These are phyloP conservation scores for Piaya cayana DNA, from an alignment of 2,113 vertebrate genomes.

Conservation along the genomic window DNA sequence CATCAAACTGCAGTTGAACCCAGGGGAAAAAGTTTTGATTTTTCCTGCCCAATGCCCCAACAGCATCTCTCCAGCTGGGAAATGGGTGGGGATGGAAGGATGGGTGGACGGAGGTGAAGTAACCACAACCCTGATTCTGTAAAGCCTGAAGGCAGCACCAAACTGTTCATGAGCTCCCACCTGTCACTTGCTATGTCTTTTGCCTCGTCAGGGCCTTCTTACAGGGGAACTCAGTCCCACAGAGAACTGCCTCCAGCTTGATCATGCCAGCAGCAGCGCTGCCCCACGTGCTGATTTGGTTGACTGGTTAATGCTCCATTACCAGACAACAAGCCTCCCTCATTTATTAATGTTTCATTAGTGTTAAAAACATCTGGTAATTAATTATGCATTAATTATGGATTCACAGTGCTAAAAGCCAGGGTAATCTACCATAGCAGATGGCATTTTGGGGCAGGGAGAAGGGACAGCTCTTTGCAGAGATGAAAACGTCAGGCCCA, in stretches of 20 bases:
- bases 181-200: not conserved
- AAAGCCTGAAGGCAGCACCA: not conserved
- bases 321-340: conserved; percentile 61
- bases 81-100: no score
- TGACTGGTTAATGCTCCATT: conserved; percentile 60
- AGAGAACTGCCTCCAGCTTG: not conserved
- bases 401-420: conserved; percentile 62
- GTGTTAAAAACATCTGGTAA: conserved; percentile 74
- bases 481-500: conserved; percentile 13
- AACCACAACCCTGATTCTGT: not conserved
- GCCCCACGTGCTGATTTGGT: not conserved
- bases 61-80: not conserved
- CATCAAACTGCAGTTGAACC: not conserved
- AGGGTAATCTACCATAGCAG: conserved; percentile 60
- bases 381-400: conserved; percentile 75
- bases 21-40: fast-evolving
- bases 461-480: conserved; percentile 32
- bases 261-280: fast-evolving
- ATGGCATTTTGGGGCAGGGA: conserved; percentile 23
- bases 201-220: not conserved
- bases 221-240: not conserved
- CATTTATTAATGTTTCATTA: conserved; percentile 74
- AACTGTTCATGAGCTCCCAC: not conserved
- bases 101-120: not conserved
- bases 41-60: not conserved